Conservation (phyloP, 2,888 invertebrate genomes). For the Dichetophora obliterata region DNA sequence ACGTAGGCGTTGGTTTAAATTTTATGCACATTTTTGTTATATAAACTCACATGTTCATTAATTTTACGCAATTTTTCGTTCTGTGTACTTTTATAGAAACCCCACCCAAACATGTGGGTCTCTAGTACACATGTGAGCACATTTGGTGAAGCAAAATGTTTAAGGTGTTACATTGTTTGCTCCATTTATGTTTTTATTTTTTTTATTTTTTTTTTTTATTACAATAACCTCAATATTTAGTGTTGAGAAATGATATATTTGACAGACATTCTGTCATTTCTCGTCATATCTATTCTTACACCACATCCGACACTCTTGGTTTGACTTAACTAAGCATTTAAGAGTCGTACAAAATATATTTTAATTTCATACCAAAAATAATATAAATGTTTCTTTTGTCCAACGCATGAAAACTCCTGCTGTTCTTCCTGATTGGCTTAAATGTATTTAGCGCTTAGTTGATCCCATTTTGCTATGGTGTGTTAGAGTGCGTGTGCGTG, state of each 20-base stretch:
- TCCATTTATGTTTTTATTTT: too few relatives aligned
- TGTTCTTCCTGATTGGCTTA: constrained; percentile 1
- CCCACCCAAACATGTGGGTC: not conserved
- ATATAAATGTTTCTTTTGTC: constrained; percentile 14
- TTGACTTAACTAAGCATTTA: not conserved
- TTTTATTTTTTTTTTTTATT: not conserved
- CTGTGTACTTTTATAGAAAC: too few relatives aligned
- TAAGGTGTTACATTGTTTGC: not conserved
- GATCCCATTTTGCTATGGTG: constrained; percentile 24
- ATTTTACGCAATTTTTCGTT: too few relatives aligned
- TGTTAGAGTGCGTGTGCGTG: not conserved
- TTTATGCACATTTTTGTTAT: too few relatives aligned
- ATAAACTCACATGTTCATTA: too few relatives aligned
- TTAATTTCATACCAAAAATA: constrained; percentile 31
- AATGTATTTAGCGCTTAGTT: constrained; percentile 20
- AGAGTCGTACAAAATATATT: not conserved
- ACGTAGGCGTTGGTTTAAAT: too few relatives aligned
- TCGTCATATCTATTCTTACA: not conserved
- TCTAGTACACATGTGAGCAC: constrained; percentile 1
- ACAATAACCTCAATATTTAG: constrained; percentile 16
- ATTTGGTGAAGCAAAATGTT: not conserved
- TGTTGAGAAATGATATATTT: constrained; percentile 15
- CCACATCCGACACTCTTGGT: not conserved
- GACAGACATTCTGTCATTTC: constrained; percentile 5
- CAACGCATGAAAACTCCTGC: not conserved